Percentiles rank a stretch among this genome's conserved stretches.
phyloP scores from a whole-genome alignment of 2,113 vertebrate species.

The Epinephelus moara region DNA sequence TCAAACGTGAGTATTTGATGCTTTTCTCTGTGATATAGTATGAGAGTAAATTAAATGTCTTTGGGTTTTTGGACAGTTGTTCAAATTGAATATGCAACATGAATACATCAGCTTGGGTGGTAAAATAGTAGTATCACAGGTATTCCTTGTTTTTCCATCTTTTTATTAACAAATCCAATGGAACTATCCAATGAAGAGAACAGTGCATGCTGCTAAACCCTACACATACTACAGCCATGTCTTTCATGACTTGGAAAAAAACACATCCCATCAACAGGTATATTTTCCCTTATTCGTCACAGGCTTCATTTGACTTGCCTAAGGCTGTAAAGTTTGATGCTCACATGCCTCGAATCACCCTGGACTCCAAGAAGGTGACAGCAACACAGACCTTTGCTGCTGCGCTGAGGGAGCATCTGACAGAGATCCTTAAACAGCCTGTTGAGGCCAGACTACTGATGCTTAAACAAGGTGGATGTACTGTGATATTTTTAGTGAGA shows the following conservation, averaged over 20 bases:
- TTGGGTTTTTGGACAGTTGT: too few relatives aligned
- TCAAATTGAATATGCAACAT: not conserved
- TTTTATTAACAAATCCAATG: not conserved
- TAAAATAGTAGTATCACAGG: too few relatives aligned
- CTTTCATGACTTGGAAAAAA: not conserved
- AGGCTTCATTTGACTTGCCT: constrained; percentile 78
- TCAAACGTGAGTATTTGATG: too few relatives aligned
- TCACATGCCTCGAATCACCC: constrained; percentile 67
- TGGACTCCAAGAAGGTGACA: constrained; percentile 66
- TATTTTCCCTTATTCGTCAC: not conserved
- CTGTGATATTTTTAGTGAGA: rapidly evolving
- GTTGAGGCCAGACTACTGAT: constrained; percentile 63
- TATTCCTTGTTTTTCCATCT: too few relatives aligned
- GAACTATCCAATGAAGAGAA: too few relatives aligned
- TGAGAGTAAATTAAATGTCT: too few relatives aligned
- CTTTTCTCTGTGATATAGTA: too few relatives aligned
- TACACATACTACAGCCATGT: not conserved
- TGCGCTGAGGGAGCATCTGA: constrained; percentile 71
- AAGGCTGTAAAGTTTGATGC: constrained; percentile 70
- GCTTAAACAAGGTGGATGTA: constrained; percentile 64
- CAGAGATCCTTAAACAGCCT: constrained; percentile 66
- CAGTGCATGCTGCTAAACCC: not conserved
- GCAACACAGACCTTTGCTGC: constrained; percentile 51
- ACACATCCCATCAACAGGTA: not conserved
- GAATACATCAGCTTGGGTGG: too few relatives aligned